A percentile compares a stretch with the other conserved stretches of the same genome.
Conservation (phyloP, 35 echinoderm and acorn worm species). For the Eucidaris tribuloides region DNA sequence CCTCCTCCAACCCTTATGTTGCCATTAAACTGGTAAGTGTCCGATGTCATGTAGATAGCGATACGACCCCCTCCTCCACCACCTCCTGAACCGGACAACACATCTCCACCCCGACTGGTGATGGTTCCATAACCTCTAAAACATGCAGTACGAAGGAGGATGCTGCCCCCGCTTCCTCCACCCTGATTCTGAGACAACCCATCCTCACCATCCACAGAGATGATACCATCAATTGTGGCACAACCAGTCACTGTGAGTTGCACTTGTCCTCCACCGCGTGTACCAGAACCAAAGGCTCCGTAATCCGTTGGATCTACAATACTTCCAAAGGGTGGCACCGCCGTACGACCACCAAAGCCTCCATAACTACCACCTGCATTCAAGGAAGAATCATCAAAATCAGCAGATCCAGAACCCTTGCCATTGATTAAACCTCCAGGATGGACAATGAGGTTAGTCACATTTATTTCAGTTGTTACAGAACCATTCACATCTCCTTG, state of each 20-base stretch:
- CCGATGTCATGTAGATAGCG: constrained; percentile 32
- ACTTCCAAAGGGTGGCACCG: constrained; percentile 40
- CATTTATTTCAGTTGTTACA: constrained; percentile 26
- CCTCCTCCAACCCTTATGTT: constrained; percentile 42
- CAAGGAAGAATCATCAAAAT: not conserved
- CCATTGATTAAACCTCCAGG: constrained; percentile 58
- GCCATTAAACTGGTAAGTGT: constrained; percentile 34
- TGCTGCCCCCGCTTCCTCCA: constrained; percentile 82
- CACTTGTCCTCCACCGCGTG: constrained; percentile 69
- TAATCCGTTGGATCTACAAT: constrained; percentile 44
- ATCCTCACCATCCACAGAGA: constrained; percentile 54
- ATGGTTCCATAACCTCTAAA: constrained; percentile 58
- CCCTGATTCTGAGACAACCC: not conserved
- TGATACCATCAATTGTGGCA: constrained; percentile 46
- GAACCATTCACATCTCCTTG: constrained; percentile 33
- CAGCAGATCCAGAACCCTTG: constrained; percentile 32
- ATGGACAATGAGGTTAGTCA: constrained; percentile 27
- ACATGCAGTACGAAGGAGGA: constrained; percentile 34
- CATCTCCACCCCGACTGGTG: constrained; percentile 30
- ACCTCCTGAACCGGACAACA: constrained; percentile 27
- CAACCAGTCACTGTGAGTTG: constrained; percentile 9
- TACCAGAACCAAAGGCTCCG: constrained; percentile 40
- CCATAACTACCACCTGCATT: constrained; percentile 61
- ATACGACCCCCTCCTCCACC: constrained; percentile 83
- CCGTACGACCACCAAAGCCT: constrained; percentile 35